A percentile compares a stretch with the other conserved stretches of the same genome.
These are phyloP conservation scores for Fistularia tabacaria DNA, from an alignment of 2,797 vertebrate species.

Conservation along the genomic window DNA sequence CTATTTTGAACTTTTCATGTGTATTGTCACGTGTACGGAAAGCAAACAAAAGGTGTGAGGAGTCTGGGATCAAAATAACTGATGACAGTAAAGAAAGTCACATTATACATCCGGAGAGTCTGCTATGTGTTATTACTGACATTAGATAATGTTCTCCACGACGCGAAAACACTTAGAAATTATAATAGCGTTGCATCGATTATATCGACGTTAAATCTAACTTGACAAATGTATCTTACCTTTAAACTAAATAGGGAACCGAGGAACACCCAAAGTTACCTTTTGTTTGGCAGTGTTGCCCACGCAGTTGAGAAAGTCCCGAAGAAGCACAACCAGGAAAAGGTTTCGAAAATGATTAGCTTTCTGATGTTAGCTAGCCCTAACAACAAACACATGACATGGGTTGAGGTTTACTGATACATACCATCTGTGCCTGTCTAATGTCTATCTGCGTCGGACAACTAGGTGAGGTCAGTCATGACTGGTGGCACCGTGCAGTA, in stretches of 20 bases:
- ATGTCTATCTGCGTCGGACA: too few species aligned
- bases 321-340: slow-evolving; percentile 63
- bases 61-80: not conserved
- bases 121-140: not conserved
- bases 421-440: too few species aligned
- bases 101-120: not conserved
- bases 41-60: not conserved
- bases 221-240: too few species aligned
- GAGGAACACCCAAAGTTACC: not conserved
- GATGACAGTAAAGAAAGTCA: not conserved
- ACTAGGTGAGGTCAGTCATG: too few species aligned
- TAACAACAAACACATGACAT: slow-evolving; percentile 39
- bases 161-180: too few species aligned
- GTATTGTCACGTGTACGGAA: not conserved
- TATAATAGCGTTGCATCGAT: too few species aligned
- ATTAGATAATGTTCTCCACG: not conserved
- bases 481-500: not conserved
- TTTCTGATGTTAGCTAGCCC: slow-evolving; percentile 46
- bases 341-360: slow-evolving; percentile 36
- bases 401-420: not conserved
- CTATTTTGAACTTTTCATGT: too few species aligned
- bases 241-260: too few species aligned
- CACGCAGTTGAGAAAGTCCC: slow-evolving; percentile 4
- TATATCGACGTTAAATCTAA: too few species aligned
- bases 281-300: not conserved